Conservation (phyloP, 2,797 vertebrate species). For the Megalops cyprinoides region DNA sequence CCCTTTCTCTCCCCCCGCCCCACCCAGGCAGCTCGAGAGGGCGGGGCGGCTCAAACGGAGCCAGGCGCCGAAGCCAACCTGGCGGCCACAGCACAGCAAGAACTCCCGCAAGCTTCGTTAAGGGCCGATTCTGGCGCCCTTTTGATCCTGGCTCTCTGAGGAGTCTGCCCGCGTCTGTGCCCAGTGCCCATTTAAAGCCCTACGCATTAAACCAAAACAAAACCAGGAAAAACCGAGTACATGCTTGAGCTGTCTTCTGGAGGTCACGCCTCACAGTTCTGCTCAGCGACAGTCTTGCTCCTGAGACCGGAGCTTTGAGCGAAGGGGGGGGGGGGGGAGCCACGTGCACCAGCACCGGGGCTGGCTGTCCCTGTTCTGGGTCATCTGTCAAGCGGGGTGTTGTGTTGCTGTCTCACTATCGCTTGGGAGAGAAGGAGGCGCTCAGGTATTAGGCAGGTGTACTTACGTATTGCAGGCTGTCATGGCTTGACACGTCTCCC, state of each 20-base stretch:
- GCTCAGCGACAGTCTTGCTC: background rate
- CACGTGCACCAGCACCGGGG: no score
- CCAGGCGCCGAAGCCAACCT: no score
- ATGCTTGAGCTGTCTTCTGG: background rate
- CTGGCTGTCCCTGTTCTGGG: no score
- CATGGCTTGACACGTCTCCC: slow-evolving; percentile 96
- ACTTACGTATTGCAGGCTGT: slow-evolving; percentile 97
- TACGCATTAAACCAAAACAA: background rate
- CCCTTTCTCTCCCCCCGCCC: background rate
- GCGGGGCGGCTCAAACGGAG: no score
- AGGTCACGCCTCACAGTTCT: no score
- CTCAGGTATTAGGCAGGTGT: background rate
- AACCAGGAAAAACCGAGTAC: background rate
- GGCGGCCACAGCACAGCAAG: background rate
- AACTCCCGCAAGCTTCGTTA: background rate
- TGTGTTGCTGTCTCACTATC: background rate
- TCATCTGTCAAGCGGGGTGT: no score
- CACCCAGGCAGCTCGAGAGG: no score
- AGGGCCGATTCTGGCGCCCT: background rate
- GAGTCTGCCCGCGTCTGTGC: background rate
- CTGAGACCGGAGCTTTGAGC: background rate
- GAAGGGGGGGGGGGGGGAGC: background rate
- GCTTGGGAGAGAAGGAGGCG: background rate
- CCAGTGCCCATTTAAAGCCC: background rate
- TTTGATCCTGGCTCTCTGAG: background rate